These are phyloP conservation scores for Nomada ferruginata DNA, from an alignment of 2,888 invertebrate genomes.

Conservation along the genomic window DNA sequence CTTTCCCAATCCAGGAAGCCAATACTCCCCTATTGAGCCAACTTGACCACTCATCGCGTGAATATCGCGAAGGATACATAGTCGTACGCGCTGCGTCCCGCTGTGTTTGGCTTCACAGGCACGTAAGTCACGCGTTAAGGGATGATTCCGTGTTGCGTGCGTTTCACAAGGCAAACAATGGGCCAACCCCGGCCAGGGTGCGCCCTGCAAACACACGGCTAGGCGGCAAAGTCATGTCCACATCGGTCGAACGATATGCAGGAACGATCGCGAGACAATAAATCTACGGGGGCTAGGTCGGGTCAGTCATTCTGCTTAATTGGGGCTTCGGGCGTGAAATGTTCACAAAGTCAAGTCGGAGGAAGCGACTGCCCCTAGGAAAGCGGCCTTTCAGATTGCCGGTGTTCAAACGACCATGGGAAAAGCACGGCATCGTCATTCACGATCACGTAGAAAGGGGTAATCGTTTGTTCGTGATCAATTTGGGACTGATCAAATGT, in stretches of 20 bases:
- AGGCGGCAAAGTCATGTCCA: slow-evolving; percentile 73
- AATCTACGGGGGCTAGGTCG: slow-evolving; percentile 47
- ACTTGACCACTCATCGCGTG: slow-evolving; percentile 26
- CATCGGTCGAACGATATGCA: neutral
- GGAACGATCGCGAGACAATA: slow-evolving; percentile 47
- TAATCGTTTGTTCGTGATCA: too few species aligned
- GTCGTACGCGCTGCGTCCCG: slow-evolving; percentile 56
- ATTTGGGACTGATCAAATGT: too few species aligned
- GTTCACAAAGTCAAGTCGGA: slow-evolving; percentile 72
- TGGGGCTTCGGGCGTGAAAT: slow-evolving; percentile 76
- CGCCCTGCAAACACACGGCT: slow-evolving; percentile 75
- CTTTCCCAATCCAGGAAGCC: neutral
- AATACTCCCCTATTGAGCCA: slow-evolving; percentile 1
- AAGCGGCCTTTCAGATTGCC: slow-evolving; percentile 58
- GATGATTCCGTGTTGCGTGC: slow-evolving; percentile 79
- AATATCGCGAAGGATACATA: slow-evolving; percentile 24
- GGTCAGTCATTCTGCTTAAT: slow-evolving; percentile 81
- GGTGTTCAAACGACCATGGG: slow-evolving; percentile 53
- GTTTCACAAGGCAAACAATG: slow-evolving; percentile 80
- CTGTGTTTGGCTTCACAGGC: slow-evolving; percentile 69
- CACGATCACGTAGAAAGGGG: neutral
- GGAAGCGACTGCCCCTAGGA: slow-evolving; percentile 64
- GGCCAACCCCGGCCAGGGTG: slow-evolving; percentile 75
- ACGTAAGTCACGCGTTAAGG: slow-evolving; percentile 78
- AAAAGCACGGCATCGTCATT: slow-evolving; percentile 38